phyloP scores from a whole-genome alignment of 2,888 invertebrate species.

The Itoplectis maculator region DNA sequence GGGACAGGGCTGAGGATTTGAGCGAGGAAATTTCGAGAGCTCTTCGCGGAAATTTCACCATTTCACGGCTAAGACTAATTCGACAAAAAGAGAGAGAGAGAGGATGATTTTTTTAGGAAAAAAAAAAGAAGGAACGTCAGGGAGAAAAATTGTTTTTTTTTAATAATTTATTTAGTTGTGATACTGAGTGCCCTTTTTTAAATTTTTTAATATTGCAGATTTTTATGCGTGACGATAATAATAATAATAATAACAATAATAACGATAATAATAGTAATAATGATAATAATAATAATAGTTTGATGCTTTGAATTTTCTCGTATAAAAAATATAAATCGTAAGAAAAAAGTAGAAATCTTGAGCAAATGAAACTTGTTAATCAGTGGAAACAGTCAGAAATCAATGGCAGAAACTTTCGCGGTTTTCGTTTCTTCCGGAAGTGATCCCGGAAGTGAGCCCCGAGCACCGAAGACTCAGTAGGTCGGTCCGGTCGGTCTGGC shows the following conservation, averaged over 20 bases:
- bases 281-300: too few relatives aligned
- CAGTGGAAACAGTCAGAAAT: neutral
- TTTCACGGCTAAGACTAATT: constrained; percentile 57
- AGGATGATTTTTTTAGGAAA: neutral
- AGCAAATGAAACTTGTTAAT: constrained; percentile 14
- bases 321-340: too few relatives aligned
- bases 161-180: too few relatives aligned
- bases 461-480: constrained; percentile 47
- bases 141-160: too few relatives aligned
- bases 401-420: neutral
- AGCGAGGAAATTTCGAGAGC: constrained; percentile 26
- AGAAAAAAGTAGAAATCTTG: too few relatives aligned
- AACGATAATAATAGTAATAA: too few relatives aligned
- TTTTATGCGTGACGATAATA: too few relatives aligned
- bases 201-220: too few relatives aligned
- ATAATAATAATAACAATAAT: too few relatives aligned
- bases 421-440: neutral
- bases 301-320: too few relatives aligned
- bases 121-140: constrained; percentile 18
- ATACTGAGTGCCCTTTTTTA: too few relatives aligned
- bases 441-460: constrained; percentile 44
- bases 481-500: constrained; percentile 57
- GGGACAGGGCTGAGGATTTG: constrained; percentile 33
- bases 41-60: too few relatives aligned
- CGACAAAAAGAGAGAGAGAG: constrained; percentile 5